Evolutionary conservation across 2,113 vertebrate species (phyloP).

Genomic region (Calidris pygmaea): DNA sequence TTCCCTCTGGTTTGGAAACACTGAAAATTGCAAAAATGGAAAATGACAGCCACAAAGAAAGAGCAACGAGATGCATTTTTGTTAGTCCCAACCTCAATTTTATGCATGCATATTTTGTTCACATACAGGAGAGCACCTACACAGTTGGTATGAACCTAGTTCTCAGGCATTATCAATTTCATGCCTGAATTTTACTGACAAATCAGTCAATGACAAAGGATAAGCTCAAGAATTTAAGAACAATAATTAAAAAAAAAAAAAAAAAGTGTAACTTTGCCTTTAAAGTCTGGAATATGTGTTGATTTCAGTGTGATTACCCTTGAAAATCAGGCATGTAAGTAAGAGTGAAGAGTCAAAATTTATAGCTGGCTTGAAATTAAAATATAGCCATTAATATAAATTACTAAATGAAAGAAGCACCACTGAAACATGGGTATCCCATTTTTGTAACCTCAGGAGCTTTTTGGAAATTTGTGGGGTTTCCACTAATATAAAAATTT

Average conservation of each 20-base stretch:
- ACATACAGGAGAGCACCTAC: background rate
- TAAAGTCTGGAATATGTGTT: slow-evolving; percentile 45
- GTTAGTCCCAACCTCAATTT: background rate
- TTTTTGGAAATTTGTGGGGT: background rate
- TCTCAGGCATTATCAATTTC: background rate
- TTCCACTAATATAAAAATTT: background rate
- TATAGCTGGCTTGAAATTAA: background rate
- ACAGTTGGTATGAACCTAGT: background rate
- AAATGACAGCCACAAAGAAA: background rate
- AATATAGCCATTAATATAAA: background rate
- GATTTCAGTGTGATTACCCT: background rate
- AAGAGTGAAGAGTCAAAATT: background rate
- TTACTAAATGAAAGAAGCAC: background rate
- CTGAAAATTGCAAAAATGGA: slow-evolving; percentile 8
- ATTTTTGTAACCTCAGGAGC: background rate
- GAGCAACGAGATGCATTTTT: slow-evolving; percentile 18
- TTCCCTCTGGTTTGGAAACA: slow-evolving; percentile 29
- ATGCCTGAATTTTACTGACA: background rate
- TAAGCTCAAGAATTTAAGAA: background rate
- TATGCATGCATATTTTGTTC: slow-evolving; percentile 11
- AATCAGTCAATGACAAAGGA: background rate
- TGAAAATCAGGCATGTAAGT: background rate
- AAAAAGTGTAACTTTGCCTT: background rate
- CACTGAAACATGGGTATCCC: background rate
- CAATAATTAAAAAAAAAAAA: background rate